Evolutionary conservation across 2,797 vertebrate species (phyloP).

Genomic region (Pteronotus mesoamericanus): DNA sequence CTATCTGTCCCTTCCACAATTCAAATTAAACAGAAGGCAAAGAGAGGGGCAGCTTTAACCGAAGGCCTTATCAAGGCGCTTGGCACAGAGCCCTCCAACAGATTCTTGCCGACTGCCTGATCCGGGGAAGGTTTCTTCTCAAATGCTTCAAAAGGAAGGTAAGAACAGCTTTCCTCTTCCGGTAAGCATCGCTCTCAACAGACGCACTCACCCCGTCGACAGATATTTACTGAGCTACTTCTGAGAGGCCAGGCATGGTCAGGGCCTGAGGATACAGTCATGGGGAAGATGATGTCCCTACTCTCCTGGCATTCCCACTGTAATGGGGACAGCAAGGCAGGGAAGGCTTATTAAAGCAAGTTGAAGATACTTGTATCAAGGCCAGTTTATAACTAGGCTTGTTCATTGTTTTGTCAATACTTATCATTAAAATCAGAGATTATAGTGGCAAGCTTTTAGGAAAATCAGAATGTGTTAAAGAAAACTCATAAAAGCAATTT

Average conservation of each 20-base stretch:
- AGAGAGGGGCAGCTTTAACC: background rate
- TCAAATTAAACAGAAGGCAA: background rate
- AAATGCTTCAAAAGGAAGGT: background rate
- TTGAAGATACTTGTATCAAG: background rate
- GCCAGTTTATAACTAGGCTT: background rate
- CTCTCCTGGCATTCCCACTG: background rate
- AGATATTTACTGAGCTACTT: background rate
- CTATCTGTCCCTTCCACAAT: background rate
- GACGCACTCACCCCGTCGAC: background rate
- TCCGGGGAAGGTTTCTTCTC: background rate
- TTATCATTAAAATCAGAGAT: background rate
- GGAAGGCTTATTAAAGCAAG: constrained; percentile 34
- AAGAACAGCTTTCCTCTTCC: background rate
- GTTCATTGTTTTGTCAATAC: background rate
- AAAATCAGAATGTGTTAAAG: constrained; percentile 1
- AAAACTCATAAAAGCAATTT: constrained; percentile 37
- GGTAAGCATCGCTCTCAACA: background rate
- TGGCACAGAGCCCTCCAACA: background rate
- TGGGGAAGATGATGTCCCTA: background rate
- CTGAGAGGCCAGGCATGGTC: background rate
- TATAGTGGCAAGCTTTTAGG: background rate
- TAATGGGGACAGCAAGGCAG: background rate
- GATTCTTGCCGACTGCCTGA: background rate
- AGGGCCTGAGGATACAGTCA: background rate
- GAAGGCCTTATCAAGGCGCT: background rate